Evolutionary conservation across 1,140 invertebrate species (phyloP).

Genomic region (Lordiphosa stackelbergi): DNA sequence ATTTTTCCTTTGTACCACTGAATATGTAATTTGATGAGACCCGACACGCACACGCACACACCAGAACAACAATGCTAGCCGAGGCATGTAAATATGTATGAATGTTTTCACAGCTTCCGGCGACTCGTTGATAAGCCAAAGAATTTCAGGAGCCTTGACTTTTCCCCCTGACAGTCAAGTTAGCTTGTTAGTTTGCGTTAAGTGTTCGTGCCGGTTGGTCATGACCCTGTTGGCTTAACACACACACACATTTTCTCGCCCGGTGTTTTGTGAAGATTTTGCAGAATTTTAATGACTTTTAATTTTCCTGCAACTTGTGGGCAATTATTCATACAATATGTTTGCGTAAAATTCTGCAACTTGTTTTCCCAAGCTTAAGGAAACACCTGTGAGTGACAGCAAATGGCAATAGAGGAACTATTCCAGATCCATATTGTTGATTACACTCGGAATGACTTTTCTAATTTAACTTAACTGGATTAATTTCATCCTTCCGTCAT

Average conservation of each 20-base stretch:
- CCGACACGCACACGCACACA: constrained; percentile 28
- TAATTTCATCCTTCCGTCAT: constrained; percentile 52
- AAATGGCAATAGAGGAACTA: neutral
- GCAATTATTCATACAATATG: constrained; percentile 46
- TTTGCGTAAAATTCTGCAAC: constrained; percentile 11
- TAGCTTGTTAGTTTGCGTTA: constrained; percentile 64
- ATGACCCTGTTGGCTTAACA: constrained; percentile 21
- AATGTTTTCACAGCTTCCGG: constrained; percentile 68
- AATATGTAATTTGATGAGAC: constrained; percentile 67
- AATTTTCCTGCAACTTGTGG: constrained; percentile 30
- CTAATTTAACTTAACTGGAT: constrained; percentile 41
- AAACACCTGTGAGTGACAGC: neutral
- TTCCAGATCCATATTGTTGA: neutral
- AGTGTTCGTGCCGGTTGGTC: constrained; percentile 38
- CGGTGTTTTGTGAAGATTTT: constrained; percentile 42
- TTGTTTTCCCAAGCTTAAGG: neutral
- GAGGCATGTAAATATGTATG: constrained; percentile 69
- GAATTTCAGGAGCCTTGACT: constrained; percentile 65
- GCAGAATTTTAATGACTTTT: constrained; percentile 46
- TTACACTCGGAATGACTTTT: constrained; percentile 24
- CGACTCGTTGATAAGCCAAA: constrained; percentile 65
- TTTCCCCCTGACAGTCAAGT: constrained; percentile 20
- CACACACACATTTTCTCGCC: constrained; percentile 1
- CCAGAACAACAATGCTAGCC: constrained; percentile 43
- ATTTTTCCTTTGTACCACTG: constrained; percentile 31